Percentiles rank a stretch among this genome's conserved stretches.
phyloP scores from a whole-genome alignment of 2,797 vertebrate genomes.

The Atherinosoma microstoma region DNA sequence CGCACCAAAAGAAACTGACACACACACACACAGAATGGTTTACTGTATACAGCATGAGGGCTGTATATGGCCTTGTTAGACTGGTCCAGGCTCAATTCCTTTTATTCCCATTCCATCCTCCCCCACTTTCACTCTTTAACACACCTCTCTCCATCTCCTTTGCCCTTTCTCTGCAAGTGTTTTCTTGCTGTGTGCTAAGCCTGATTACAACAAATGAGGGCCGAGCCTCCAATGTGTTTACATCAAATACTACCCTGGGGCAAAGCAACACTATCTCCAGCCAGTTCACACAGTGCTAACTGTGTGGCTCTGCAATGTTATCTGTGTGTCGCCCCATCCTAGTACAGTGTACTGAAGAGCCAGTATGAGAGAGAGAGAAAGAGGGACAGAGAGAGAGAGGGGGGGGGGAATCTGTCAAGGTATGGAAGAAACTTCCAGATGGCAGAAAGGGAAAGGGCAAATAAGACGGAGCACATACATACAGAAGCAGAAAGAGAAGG shows the following conservation, averaged over 20 bases:
- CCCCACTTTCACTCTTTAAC: conserved; percentile 28
- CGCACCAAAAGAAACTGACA: conserved; percentile 2
- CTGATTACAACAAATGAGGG: conserved; percentile 74
- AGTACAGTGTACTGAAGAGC: conserved; percentile 27
- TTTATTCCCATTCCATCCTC: conserved; percentile 56
- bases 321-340: conserved; percentile 36
- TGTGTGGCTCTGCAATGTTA: conserved; percentile 37
- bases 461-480: background rate
- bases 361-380: conserved; percentile 2
- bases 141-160: conserved; percentile 22
- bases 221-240: conserved; percentile 71
- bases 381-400: background rate
- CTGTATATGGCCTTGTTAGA: conserved; percentile 79
- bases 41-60: conserved; percentile 75
- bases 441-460: background rate
- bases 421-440: conserved; percentile 10
- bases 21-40: conserved; percentile 54
- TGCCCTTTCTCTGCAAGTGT: conserved; percentile 35
- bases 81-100: conserved; percentile 60
- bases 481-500: background rate
- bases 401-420: background rate
- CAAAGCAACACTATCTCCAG: conserved; percentile 55
- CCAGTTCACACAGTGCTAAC: conserved; percentile 59
- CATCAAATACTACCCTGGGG: conserved; percentile 76
- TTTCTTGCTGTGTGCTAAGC: conserved; percentile 61